Conservation (phyloP, 2,888 invertebrate genomes). For the Scotopteryx bipunctaria region DNA sequence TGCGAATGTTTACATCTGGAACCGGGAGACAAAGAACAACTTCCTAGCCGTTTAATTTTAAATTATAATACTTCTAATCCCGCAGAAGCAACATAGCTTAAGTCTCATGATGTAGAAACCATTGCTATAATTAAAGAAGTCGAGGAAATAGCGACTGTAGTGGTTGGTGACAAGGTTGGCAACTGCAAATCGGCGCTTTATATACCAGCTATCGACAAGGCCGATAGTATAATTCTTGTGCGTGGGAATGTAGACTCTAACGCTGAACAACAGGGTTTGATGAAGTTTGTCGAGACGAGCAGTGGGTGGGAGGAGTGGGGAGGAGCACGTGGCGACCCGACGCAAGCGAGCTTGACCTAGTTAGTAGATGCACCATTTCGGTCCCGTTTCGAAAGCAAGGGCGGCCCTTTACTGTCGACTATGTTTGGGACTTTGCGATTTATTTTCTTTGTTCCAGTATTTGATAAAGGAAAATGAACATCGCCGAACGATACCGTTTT, state of each 20-base stretch:
- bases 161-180: slow-evolving; percentile 46
- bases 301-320: slow-evolving; percentile 43
- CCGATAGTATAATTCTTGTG: slow-evolving; percentile 42
- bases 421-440: slow-evolving; percentile 43
- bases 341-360: slow-evolving; percentile 79
- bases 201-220: slow-evolving; percentile 58
- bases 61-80: slow-evolving; percentile 47
- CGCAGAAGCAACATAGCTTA: slow-evolving; percentile 44
- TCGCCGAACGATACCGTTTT: slow-evolving; percentile 11
- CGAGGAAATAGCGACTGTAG: slow-evolving; percentile 48
- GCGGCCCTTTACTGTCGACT: slow-evolving; percentile 60
- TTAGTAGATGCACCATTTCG: slow-evolving; percentile 78
- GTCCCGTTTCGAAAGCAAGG: slow-evolving; percentile 69
- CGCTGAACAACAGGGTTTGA: slow-evolving; percentile 38
- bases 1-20: slow-evolving; percentile 28
- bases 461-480: slow-evolving; percentile 1
- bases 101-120: slow-evolving; percentile 43
- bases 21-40: slow-evolving; percentile 33
- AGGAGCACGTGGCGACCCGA: slow-evolving; percentile 71
- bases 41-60: slow-evolving; percentile 46
- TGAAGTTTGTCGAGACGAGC: slow-evolving; percentile 37
- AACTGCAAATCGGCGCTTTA: slow-evolving; percentile 44
- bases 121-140: slow-evolving; percentile 47
- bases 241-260: slow-evolving; percentile 53
- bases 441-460: slow-evolving; percentile 46